Evolutionary conservation across 2,113 vertebrate genomes (phyloP), one percentile per base, ranked within the genome.

Genomic region (Haplochromis burtoni): DNA sequence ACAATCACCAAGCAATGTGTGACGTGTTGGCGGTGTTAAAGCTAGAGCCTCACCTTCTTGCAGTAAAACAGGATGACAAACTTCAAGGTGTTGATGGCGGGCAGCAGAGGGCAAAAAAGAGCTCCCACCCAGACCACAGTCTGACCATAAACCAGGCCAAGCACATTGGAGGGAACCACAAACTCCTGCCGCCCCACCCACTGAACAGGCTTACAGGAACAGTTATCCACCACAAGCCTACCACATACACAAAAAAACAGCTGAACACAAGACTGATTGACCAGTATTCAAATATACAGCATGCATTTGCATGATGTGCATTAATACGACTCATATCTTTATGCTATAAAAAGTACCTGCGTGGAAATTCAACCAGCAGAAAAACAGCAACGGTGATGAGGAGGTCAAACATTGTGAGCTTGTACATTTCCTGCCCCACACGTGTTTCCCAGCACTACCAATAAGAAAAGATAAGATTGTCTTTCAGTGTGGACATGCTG

Each of bases 361-460:
- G 97, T 35, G 98, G 98, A 91, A 97, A 97, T 89, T 97, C 97
- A 51, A 97, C 86, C 87, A 98, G 88, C 26, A 97, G 13, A 10
- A 93, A 92, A 21, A 97, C 49, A 1, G 94, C 95, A 4, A 98
- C 21, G n/a, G 88, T 95, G n/a, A 96, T 95, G 66, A 98, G 91
- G 81, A 98, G 92, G 85, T 98, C 97, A 24, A 98, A 98, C 26
- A 98, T 80, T 3, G 97, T 92, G 31, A 98, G 95, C 86, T 97
- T 98, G 95, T 98, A 98, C 98, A 98, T 98, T 92, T 98, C 98
- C 92, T 98, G 97, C 8, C 98, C 98, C 14, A 98, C 66, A 4
- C 96, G 95, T 0, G 97, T 98, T 96, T 98, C 98, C 98, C 98
- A 98, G 95, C 98, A 98, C 98, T 98, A 82, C 10, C 87, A 33